These are phyloP conservation scores for Drosophila tropicalis DNA, from an alignment of 1,140 invertebrate species.

Conservation along the genomic window DNA sequence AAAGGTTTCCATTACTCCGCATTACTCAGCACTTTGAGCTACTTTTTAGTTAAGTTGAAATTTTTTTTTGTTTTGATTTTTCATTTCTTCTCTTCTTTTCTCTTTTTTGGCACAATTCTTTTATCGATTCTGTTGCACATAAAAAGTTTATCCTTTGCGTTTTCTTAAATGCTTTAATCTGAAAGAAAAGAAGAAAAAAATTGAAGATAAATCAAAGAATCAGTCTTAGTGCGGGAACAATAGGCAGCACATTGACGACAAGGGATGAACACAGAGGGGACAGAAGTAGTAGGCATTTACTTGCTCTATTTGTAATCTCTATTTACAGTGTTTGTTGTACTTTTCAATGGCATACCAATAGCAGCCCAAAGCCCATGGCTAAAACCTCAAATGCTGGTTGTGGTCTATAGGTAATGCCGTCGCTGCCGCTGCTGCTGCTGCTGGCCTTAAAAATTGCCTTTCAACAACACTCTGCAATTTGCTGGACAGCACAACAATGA, in stretches of 20 bases:
- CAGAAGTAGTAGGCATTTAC: slow-evolving; percentile 36
- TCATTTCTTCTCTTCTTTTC: slow-evolving; percentile 21
- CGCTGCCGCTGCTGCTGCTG: slow-evolving; percentile 45
- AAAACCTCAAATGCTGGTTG: not conserved
- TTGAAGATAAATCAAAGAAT: slow-evolving; percentile 47
- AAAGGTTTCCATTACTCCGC: slow-evolving; percentile 74
- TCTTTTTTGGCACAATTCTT: slow-evolving; percentile 32
- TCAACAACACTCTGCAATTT: slow-evolving; percentile 78
- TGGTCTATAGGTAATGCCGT: slow-evolving; percentile 25
- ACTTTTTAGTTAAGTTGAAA: slow-evolving; percentile 57
- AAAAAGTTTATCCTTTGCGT: slow-evolving; percentile 14
- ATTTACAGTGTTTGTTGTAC: slow-evolving; percentile 59
- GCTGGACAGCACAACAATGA: slow-evolving; percentile 69
- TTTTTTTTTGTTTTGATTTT: slow-evolving; percentile 39
- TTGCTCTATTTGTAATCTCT: slow-evolving; percentile 76
- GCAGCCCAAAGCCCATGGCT: not conserved
- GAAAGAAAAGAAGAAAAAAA: slow-evolving; percentile 22
- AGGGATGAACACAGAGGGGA: not conserved
- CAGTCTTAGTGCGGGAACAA: slow-evolving; percentile 68
- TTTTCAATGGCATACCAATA: slow-evolving; percentile 20
- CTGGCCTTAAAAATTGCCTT: slow-evolving; percentile 71
- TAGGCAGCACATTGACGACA: slow-evolving; percentile 48
- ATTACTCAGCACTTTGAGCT: slow-evolving; percentile 77
- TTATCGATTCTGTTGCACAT: slow-evolving; percentile 2
- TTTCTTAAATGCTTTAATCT: slow-evolving; percentile 53